Evolutionary conservation across 2,113 vertebrate genomes (phyloP).

Genomic region (Egretta garzetta): DNA sequence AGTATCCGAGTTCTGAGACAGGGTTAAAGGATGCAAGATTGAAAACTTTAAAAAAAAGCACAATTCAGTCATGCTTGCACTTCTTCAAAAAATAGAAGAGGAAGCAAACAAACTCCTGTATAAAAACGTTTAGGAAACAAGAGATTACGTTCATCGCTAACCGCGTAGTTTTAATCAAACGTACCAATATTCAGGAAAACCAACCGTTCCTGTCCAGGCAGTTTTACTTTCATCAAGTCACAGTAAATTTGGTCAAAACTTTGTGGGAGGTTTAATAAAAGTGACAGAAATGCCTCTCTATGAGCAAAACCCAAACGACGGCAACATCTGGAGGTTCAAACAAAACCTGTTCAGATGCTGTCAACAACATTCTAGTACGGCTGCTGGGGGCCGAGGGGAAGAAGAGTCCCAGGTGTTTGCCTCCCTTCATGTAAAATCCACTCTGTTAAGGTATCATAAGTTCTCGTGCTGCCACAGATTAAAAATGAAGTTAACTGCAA

Average conservation of each 20-base stretch:
- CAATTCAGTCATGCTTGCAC: neutral
- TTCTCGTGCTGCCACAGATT: accelerated
- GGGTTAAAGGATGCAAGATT: neutral
- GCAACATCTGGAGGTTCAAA: neutral
- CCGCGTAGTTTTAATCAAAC: neutral
- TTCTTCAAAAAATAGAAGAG: neutral
- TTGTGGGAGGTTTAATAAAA: neutral
- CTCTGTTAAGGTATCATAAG: accelerated
- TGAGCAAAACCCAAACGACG: neutral
- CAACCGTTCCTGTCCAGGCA: neutral
- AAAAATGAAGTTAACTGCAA: neutral
- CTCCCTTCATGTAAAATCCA: neutral
- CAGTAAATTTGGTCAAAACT: neutral
- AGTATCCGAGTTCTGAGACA: neutral
- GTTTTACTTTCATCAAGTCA: neutral
- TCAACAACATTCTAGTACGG: accelerated
- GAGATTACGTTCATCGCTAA: neutral
- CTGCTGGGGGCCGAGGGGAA: neutral
- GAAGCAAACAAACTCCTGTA: neutral
- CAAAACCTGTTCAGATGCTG: neutral
- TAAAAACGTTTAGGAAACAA: neutral
- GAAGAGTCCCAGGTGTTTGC: neutral
- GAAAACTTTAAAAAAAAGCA: neutral
- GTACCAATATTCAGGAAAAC: neutral
- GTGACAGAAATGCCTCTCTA: neutral